A percentile compares a stretch with the other conserved stretches of the same genome.
Conservation (phyloP, 2,797 vertebrate genomes). For the Melanogrammus aeglefinus region DNA sequence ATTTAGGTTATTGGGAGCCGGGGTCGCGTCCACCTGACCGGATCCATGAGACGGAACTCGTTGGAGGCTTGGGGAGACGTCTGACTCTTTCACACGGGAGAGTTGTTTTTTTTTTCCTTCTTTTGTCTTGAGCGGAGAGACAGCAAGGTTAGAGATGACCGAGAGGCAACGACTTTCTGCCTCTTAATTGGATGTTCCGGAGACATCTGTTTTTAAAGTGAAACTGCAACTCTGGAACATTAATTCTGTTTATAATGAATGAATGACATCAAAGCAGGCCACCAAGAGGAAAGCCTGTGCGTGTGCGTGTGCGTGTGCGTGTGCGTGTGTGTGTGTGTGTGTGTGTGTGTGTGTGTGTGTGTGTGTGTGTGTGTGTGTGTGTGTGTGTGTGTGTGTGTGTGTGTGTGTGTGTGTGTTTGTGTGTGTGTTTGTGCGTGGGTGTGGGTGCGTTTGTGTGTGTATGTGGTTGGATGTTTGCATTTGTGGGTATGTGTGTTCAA, state of each 20-base stretch:
- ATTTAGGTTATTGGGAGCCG: constrained; percentile 69
- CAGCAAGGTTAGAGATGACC: constrained; percentile 48
- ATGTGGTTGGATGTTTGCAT: neutral
- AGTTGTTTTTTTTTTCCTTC: constrained; percentile 14
- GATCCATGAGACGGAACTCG: constrained; percentile 36
- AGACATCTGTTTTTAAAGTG: constrained; percentile 72
- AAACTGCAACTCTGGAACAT: constrained; percentile 72
- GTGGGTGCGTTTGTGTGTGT: constrained; percentile 36
- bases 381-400: constrained; percentile 55
- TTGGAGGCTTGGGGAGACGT: constrained; percentile 3
- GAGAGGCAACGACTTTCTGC: constrained; percentile 57
- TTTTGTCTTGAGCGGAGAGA: constrained; percentile 31
- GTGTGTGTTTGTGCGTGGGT: constrained; percentile 27
- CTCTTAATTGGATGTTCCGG: constrained; percentile 69
- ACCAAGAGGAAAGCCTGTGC: constrained; percentile 50
- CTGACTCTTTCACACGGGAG: constrained; percentile 7
- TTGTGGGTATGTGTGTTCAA: constrained; percentile 52
- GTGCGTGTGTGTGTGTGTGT: constrained; percentile 33
- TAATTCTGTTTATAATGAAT: constrained; percentile 74
- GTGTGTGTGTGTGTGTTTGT: constrained; percentile 65
- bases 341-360: constrained; percentile 27
- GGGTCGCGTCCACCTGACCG: constrained; percentile 58
- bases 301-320: constrained; percentile 62
- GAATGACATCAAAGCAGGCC: constrained; percentile 68
- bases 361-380: constrained; percentile 19